A percentile compares a stretch with the other conserved stretches of the same genome.
Evolutionary conservation across 53 echinoderm and acorn worm species (phyloP).

Genomic region (Holothuria scabra): DNA sequence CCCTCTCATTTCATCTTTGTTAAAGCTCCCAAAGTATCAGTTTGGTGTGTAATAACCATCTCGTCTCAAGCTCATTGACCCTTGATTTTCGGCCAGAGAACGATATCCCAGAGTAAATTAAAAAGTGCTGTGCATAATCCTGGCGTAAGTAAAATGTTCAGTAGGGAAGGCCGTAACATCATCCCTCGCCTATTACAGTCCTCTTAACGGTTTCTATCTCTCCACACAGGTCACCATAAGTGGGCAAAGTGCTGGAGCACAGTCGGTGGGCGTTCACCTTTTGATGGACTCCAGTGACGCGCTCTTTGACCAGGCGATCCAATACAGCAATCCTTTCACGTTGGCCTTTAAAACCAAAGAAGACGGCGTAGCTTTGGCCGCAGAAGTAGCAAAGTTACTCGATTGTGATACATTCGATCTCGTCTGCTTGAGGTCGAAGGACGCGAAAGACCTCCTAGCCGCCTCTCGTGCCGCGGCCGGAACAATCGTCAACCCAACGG

Average conservation of each 20-base stretch:
- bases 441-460: slow-evolving; percentile 15
- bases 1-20: no score
- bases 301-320: slow-evolving; percentile 32
- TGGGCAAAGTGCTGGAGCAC: slow-evolving; percentile 47
- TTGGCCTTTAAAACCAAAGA: slow-evolving; percentile 35
- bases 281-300: slow-evolving; percentile 27
- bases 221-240: slow-evolving; percentile 30
- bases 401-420: slow-evolving; percentile 44
- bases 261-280: slow-evolving; percentile 30
- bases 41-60: no score
- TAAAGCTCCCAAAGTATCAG: no score
- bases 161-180: neutral
- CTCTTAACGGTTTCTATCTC: neutral
- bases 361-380: slow-evolving; percentile 23
- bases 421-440: slow-evolving; percentile 39
- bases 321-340: slow-evolving; percentile 42
- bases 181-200: neutral
- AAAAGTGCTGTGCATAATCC: no score
- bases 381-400: slow-evolving; percentile 29
- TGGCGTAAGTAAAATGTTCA: neutral
- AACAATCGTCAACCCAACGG: slow-evolving; percentile 5
- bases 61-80: no score
- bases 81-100: no score
- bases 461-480: slow-evolving; percentile 27
- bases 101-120: no score